A percentile compares a stretch with the other conserved stretches of the same genome.
Evolutionary conservation across 2,888 invertebrate species (phyloP).

Genomic region (Stenchaetothrips biformis): DNA sequence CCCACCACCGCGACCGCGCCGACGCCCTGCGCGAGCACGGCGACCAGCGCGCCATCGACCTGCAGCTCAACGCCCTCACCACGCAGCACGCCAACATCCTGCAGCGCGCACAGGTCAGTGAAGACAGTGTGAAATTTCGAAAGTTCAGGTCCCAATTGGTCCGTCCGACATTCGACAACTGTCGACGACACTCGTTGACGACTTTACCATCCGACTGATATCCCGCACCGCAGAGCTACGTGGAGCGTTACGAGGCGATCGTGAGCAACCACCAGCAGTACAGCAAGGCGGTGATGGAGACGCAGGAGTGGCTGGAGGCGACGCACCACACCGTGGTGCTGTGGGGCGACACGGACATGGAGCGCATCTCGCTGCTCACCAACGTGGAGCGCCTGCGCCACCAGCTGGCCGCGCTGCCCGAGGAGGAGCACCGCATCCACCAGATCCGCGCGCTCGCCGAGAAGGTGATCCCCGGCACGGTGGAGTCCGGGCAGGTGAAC

Average conservation of each 20-base stretch:
- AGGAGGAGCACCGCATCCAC: slow-evolving; percentile 79
- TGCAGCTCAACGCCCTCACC: slow-evolving; percentile 63
- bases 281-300: slow-evolving; percentile 77
- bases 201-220: no score
- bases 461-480: slow-evolving; percentile 82
- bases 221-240: slow-evolving; percentile 62
- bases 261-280: slow-evolving; percentile 87
- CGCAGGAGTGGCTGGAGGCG: slow-evolving; percentile 81
- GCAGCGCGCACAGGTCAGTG: slow-evolving; percentile 53
- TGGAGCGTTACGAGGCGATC: slow-evolving; percentile 80
- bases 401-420: slow-evolving; percentile 69
- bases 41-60: slow-evolving; percentile 58
- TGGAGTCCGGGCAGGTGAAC: slow-evolving; percentile 74
- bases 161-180: no score
- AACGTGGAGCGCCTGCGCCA: slow-evolving; percentile 78
- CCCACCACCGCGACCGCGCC: slow-evolving; percentile 73
- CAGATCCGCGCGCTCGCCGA: slow-evolving; percentile 78
- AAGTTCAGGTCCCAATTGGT: no score
- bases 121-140: background rate
- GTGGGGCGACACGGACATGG: slow-evolving; percentile 79
- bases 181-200: no score
- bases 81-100: slow-evolving; percentile 68
- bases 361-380: slow-evolving; percentile 77
- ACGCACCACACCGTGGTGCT: slow-evolving; percentile 74
- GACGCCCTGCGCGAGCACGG: slow-evolving; percentile 74